Evolutionary conservation across 53 echinoderm and acorn worm genomes (phyloP), one percentile per base, ranked within the genome.

Genomic region (Echinarachnius parma): DNA sequence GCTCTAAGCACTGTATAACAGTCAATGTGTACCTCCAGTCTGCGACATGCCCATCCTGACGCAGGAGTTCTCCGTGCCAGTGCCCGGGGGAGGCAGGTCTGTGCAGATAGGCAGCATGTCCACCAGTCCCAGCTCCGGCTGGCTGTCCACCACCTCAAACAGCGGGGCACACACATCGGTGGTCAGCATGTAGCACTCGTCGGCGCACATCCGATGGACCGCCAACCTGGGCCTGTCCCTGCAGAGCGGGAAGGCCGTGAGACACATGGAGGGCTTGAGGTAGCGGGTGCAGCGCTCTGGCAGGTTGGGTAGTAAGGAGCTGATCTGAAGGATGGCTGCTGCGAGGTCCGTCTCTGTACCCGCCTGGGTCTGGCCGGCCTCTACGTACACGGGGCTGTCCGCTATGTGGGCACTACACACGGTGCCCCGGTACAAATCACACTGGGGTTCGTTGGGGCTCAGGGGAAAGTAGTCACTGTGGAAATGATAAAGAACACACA

Each of bases 241-340:
- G 59, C 93, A 93, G 4, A 93, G 86, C 5, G 93, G 93, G 77
- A 86, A 93, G 9, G 93, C 93, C 5, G 89, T 86, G 11, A 93
- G 89, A 63, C 93, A 93, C 50, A 93, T 93, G 58, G 93, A 85
- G n/a, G 86, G 93, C 59, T 61, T 82, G 54, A 93, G 86, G 64
- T 86, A 80, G 21, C 57, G 37, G 48, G 55, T 63, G 66, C 89
- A 93, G 24, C 63, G 27, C 56, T 63, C 64, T 0, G 75, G 36
- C 53, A 53, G 21, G 4, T n/a, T n/a, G n/a, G n/a, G n/a, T n/a
- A n/a, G n/a, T n/a, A 90, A 33, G 50, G 78, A 63, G 50, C 71
- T 58, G 21, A 93, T 75, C 22, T 76, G 70, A 20, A 74, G 42
- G 9, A 93, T 46, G 26, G 93, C 84, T 0, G 66, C 62, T 9